Conservation (phyloP, 1,140 invertebrate genomes). For the Lycorma delicatula region DNA sequence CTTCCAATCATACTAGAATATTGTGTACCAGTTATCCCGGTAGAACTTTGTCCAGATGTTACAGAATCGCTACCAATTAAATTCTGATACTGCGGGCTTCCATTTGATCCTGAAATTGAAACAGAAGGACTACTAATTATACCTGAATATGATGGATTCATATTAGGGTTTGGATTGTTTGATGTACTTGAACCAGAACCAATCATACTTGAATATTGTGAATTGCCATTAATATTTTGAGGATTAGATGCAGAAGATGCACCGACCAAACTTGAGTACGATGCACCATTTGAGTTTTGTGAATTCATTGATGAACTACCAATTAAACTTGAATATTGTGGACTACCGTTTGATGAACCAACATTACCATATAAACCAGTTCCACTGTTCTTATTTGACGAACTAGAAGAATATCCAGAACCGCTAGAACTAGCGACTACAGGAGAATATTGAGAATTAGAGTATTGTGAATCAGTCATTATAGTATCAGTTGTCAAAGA, state of each 20-base stretch:
- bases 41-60: too few relatives aligned
- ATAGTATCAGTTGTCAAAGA: not conserved
- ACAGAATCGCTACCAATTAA: too few relatives aligned
- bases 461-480: slow-evolving; percentile 1
- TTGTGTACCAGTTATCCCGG: too few relatives aligned
- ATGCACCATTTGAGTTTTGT: not conserved
- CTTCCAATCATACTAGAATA: too few relatives aligned
- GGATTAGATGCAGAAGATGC: too few relatives aligned
- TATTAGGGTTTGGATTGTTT: not conserved
- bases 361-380: too few relatives aligned
- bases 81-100: too few relatives aligned
- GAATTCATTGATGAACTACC: not conserved
- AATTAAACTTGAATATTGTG: not conserved
- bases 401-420: not conserved
- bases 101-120: too few relatives aligned
- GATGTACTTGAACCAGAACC: not conserved
- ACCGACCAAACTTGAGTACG: not conserved
- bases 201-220: slow-evolving; percentile 14
- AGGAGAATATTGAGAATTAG: not conserved
- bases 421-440: not conserved
- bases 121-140: not conserved
- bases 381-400: too few relatives aligned
- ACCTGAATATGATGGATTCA: not conserved
- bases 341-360: not conserved
- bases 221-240: slow-evolving; percentile 17